phyloP scores from a whole-genome alignment of 2,888 invertebrate species.

The Tupiocoris notatus region DNA sequence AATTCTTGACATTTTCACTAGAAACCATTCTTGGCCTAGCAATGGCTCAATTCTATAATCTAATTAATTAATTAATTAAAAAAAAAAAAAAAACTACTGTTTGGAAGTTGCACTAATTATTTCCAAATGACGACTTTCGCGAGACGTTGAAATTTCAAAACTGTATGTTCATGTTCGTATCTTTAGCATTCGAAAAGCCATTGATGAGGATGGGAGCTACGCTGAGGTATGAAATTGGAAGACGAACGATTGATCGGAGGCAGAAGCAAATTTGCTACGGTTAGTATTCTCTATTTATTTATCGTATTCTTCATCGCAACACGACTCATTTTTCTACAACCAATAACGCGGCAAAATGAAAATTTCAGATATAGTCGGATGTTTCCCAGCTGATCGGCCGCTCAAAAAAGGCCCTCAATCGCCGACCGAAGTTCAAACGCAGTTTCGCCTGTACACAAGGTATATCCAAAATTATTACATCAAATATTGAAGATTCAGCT shows the following conservation, averaged over 20 bases:
- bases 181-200: conserved; percentile 9
- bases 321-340: neutral
- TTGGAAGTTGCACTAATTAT: neutral
- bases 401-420: conserved; percentile 60
- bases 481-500: too few relatives aligned
- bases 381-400: conserved; percentile 58
- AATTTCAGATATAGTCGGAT: conserved; percentile 59
- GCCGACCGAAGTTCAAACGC: conserved; percentile 58
- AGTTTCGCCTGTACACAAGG: conserved; percentile 58
- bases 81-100: too few relatives aligned
- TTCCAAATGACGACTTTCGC: too few relatives aligned
- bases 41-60: too few relatives aligned
- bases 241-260: conserved; percentile 41
- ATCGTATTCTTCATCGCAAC: neutral
- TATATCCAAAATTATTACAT: too few relatives aligned
- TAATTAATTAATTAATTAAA: too few relatives aligned
- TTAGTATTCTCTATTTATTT: conserved; percentile 40
- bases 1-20: too few relatives aligned
- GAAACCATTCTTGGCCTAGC: too few relatives aligned
- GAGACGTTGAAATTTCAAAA: neutral
- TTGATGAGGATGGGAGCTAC: conserved; percentile 36
- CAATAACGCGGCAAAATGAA: neutral
- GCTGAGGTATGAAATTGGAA: conserved; percentile 47
- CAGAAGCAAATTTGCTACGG: conserved; percentile 52
- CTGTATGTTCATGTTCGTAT: neutral